Conservation (phyloP, 1,140 invertebrate genomes). For the Drosophila albomicans region DNA sequence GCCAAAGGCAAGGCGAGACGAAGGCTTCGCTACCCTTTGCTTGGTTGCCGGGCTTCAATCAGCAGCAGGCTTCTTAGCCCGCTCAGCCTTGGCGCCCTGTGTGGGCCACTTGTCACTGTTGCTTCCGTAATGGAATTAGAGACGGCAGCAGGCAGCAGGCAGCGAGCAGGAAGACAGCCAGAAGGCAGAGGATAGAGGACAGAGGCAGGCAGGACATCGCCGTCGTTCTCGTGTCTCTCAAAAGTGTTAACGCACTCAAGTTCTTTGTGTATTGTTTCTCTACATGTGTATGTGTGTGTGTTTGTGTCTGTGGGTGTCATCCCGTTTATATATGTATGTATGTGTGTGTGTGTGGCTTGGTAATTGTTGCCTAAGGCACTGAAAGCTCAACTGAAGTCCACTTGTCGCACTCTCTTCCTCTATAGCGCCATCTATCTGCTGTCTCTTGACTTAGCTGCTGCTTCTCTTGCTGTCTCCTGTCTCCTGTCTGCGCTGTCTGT, state of each 20-base stretch:
- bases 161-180: background rate
- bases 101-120: slow-evolving; percentile 79
- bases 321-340: slow-evolving; percentile 5
- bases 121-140: slow-evolving; percentile 82
- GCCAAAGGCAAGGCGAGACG: slow-evolving; percentile 12
- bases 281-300: slow-evolving; percentile 8
- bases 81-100: slow-evolving; percentile 36
- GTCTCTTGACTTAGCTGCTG: background rate
- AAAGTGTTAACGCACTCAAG: slow-evolving; percentile 81
- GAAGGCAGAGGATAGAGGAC: slow-evolving; percentile 3
- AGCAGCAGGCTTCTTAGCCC: slow-evolving; percentile 57
- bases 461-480: slow-evolving; percentile 7
- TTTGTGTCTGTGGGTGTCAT: background rate
- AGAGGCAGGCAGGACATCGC: slow-evolving; percentile 30
- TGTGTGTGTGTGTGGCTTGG: slow-evolving; percentile 32
- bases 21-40: slow-evolving; percentile 5
- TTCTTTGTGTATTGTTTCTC: slow-evolving; percentile 56
- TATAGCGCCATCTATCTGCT: background rate
- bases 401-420: slow-evolving; percentile 21
- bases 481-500: slow-evolving; percentile 8
- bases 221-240: slow-evolving; percentile 46
- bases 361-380: slow-evolving; percentile 53
- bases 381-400: slow-evolving; percentile 50
- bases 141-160: slow-evolving; percentile 20
- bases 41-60: slow-evolving; percentile 52